Percentiles rank a stretch among this genome's conserved stretches.
phyloP scores from a whole-genome alignment of 1,140 invertebrate species.

The Drosophila yakuba region DNA sequence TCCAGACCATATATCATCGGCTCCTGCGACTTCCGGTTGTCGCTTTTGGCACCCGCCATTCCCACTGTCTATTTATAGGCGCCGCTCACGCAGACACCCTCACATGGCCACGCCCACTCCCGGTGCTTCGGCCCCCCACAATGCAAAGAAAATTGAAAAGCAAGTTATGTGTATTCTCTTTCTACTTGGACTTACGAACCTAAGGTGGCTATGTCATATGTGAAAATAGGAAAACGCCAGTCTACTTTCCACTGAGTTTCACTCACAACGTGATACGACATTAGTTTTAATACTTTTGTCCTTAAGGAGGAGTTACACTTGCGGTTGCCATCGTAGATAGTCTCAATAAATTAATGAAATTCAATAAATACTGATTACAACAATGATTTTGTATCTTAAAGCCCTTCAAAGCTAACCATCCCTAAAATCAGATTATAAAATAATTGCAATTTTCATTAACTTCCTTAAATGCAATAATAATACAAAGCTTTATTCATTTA shows the following conservation, averaged over 20 bases:
- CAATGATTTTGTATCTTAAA: too few relatives aligned
- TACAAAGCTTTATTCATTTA: too few relatives aligned
- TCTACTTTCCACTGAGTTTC: constrained; percentile 34
- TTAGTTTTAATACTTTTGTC: constrained; percentile 7
- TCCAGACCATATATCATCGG: constrained; percentile 55
- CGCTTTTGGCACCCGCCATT: constrained; percentile 49
- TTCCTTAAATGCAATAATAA: too few relatives aligned
- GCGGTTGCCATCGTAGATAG: background rate
- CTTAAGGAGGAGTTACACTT: constrained; percentile 5
- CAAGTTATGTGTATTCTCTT: constrained; percentile 39
- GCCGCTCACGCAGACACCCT: constrained; percentile 33
- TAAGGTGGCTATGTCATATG: constrained; percentile 6
- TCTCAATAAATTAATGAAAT: background rate
- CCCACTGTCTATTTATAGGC: constrained; percentile 71
- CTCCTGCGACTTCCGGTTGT: constrained; percentile 66
- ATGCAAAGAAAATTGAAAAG: constrained; percentile 53
- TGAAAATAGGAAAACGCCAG: constrained; percentile 4
- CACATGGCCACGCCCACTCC: constrained; percentile 6
- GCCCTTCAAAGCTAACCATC: too few relatives aligned
- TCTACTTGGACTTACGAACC: background rate
- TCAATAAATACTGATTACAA: background rate
- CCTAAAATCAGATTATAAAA: too few relatives aligned
- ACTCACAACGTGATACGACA: constrained; percentile 23
- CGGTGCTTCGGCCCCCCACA: constrained; percentile 7
- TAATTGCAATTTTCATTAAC: too few relatives aligned